A percentile compares a stretch with the other conserved stretches of the same genome.
phyloP scores from a whole-genome alignment of 2,888 invertebrate genomes.

The Polyploca ridens region DNA sequence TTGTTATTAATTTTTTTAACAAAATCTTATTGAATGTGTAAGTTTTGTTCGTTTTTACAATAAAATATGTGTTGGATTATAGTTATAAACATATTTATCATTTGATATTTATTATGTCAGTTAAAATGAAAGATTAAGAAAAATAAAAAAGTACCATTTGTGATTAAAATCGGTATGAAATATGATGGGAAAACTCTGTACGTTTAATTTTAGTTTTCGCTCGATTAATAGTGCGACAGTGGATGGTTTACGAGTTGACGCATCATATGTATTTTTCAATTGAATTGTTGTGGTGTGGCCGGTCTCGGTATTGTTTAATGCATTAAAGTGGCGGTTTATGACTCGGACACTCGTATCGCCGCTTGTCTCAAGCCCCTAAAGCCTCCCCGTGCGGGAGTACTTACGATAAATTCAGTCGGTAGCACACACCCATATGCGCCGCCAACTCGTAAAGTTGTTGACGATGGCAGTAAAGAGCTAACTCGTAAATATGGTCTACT shows the following conservation, averaged over 20 bases:
- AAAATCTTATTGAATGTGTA: neutral
- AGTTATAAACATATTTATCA: no score
- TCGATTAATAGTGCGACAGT: conserved; percentile 10
- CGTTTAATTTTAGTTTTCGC: conserved; percentile 2
- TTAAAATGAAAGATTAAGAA: no score
- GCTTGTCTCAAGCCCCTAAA: conserved; percentile 8
- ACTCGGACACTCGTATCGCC: conserved; percentile 51
- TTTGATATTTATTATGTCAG: no score
- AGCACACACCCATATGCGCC: conserved; percentile 65
- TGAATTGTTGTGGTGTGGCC: conserved; percentile 31
- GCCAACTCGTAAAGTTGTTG: conserved; percentile 70
- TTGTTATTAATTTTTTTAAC: no score
- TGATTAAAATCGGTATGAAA: neutral
- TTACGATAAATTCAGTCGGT: conserved; percentile 65
- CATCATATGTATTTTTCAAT: conserved; percentile 39
- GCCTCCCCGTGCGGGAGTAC: conserved; percentile 51
- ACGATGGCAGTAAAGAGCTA: conserved; percentile 56
- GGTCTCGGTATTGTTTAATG: conserved; percentile 56
- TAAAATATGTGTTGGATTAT: no score
- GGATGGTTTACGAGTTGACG: conserved; percentile 45
- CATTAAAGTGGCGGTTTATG: conserved; percentile 72
- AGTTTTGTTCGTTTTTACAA: neutral
- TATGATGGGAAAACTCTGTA: neutral
- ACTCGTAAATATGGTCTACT: conserved; percentile 65
- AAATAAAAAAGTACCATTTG: neutral